Evolutionary conservation across 2,888 invertebrate genomes (phyloP).

Genomic region (Ctena decussata): DNA sequence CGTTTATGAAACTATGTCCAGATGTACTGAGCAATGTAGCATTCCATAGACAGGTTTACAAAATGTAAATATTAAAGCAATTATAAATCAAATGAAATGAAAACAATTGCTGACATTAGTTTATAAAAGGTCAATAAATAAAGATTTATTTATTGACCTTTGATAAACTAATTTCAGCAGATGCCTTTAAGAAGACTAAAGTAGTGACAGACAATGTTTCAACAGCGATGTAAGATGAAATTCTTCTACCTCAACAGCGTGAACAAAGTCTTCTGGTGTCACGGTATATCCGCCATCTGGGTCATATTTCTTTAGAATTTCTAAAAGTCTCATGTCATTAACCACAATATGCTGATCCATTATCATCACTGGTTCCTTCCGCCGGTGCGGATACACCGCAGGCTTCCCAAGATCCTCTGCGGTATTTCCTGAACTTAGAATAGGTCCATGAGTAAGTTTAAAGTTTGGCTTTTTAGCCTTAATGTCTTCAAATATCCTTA

Average conservation of each 20-base stretch:
- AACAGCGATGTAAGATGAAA: too few species aligned
- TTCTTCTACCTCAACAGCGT: constrained; percentile 79
- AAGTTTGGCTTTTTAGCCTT: constrained; percentile 79
- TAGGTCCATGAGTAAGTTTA: constrained; percentile 79
- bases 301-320: constrained; percentile 82
- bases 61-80: too few species aligned
- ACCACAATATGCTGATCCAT: constrained; percentile 84
- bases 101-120: too few species aligned
- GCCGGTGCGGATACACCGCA: constrained; percentile 79
- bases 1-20: too few species aligned
- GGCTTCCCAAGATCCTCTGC: constrained; percentile 84
- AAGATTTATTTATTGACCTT: too few species aligned
- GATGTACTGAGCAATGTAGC: too few species aligned
- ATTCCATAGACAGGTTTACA: too few species aligned
- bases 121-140: too few species aligned
- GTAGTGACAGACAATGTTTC: too few species aligned
- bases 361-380: constrained; percentile 79
- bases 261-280: constrained; percentile 81
- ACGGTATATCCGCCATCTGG: constrained; percentile 74
- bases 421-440: constrained; percentile 85
- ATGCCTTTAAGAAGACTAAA: too few species aligned
- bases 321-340: constrained; percentile 83
- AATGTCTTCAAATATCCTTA: constrained; percentile 83
- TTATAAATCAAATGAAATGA: too few species aligned
- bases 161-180: too few species aligned